These are phyloP conservation scores for Brachionus asplanchnoidis DNA, from an alignment of 1,140 invertebrate genomes.

Conservation along the genomic window DNA sequence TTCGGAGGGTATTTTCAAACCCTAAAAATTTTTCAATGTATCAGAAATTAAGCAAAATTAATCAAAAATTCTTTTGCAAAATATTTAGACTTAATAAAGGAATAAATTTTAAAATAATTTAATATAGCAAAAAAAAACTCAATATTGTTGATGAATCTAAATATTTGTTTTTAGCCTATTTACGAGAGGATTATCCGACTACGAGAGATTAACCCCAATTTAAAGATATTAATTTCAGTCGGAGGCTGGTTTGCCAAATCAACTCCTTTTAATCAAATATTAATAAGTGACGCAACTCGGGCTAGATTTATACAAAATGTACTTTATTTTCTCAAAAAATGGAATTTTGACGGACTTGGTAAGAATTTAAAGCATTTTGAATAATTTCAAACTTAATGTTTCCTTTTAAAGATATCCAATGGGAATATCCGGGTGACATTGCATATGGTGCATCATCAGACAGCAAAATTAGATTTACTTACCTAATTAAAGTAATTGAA, in stretches of 20 bases:
- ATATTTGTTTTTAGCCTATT: constrained; percentile 50
- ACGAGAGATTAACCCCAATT: constrained; percentile 66
- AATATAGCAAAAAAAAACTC: no score
- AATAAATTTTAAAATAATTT: no score
- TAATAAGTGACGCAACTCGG: constrained; percentile 60
- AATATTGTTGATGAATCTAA: no score
- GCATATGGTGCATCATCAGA: constrained; percentile 65
- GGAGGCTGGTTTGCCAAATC: constrained; percentile 66
- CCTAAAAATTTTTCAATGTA: no score
- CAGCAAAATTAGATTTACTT: constrained; percentile 22
- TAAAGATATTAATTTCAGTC: constrained; percentile 71
- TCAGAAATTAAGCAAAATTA: no score
- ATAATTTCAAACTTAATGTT: not conserved
- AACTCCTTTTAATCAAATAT: constrained; percentile 60
- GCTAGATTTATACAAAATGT: constrained; percentile 50
- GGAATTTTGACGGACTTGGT: constrained; percentile 82
- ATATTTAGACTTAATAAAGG: no score
- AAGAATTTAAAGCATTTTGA: not conserved
- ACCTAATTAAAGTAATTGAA: constrained; percentile 11
- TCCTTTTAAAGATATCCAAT: constrained; percentile 70
- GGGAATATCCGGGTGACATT: constrained; percentile 86
- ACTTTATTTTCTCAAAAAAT: constrained; percentile 78
- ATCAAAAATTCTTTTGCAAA: no score
- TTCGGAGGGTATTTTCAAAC: no score
- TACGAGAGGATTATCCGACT: constrained; percentile 66